A percentile compares a stretch with the other conserved stretches of the same genome.
Conservation (phyloP, 2,113 vertebrate genomes). For the Leucopternis melanops region DNA sequence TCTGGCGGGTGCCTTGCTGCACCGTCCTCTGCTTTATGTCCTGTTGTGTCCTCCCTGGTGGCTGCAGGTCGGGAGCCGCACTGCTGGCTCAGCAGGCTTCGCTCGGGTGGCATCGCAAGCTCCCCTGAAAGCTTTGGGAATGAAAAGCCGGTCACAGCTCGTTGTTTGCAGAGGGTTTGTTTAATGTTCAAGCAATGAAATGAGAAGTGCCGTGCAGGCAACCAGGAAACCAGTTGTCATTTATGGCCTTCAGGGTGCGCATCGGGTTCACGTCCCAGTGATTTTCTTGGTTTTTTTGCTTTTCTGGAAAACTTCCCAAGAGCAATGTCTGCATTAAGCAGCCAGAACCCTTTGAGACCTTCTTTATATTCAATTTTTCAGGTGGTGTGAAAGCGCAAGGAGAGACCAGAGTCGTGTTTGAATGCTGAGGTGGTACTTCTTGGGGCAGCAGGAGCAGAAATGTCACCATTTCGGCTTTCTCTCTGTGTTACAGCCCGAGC, state of each 20-base stretch:
- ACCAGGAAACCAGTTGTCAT: neutral
- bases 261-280: accelerated
- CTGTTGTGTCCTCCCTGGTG: neutral
- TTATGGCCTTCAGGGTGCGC: neutral
- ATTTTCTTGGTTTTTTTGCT: neutral
- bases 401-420: accelerated
- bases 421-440: accelerated
- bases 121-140: neutral
- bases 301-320: neutral
- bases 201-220: neutral
- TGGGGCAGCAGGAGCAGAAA: neutral
- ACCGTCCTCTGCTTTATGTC: accelerated
- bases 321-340: accelerated
- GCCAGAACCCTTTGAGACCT: too few relatives aligned
- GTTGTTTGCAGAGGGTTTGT: neutral
- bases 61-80: neutral
- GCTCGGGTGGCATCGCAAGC: neutral
- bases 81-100: neutral
- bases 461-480: accelerated
- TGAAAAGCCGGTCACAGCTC: neutral
- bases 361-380: accelerated
- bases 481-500: neutral
- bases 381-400: neutral
- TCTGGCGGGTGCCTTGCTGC: neutral
- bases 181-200: neutral